Conservation (phyloP, 2,113 vertebrate genomes). For the Delphinapterus leucas region DNA sequence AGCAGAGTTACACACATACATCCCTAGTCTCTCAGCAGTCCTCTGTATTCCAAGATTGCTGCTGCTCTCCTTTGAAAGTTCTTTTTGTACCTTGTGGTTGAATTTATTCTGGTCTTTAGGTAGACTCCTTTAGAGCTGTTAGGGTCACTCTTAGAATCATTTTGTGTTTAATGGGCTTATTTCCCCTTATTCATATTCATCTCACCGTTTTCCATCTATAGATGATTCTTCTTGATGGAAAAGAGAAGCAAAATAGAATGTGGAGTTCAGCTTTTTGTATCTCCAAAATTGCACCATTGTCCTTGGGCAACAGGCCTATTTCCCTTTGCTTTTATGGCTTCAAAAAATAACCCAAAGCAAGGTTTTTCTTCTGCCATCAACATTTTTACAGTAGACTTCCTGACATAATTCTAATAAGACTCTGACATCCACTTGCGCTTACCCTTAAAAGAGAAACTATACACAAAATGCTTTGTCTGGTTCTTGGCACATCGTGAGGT, state of each 20-base stretch:
- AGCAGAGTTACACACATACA: neutral
- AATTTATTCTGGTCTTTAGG: neutral
- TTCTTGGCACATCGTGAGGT: neutral
- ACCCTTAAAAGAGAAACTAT: neutral
- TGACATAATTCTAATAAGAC: neutral
- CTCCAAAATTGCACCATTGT: neutral
- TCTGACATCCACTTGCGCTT: neutral
- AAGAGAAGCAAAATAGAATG: neutral
- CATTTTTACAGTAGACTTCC: neutral
- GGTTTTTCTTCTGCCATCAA: neutral
- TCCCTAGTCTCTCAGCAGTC: neutral
- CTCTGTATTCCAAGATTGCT: neutral
- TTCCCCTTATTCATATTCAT: neutral
- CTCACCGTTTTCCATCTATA: neutral
- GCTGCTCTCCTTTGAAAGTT: neutral
- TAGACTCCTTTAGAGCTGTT: neutral
- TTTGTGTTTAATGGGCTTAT: neutral
- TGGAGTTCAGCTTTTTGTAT: neutral
- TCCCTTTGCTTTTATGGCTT: constrained; percentile 41
- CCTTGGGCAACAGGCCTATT: neutral
- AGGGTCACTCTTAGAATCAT: neutral
- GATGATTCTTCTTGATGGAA: neutral
- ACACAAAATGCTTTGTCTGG: neutral
- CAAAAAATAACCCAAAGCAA: constrained; percentile 1
- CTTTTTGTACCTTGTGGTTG: neutral